Conservation (phyloP, 2,797 vertebrate species). For the Anomalospiza imberbis region DNA sequence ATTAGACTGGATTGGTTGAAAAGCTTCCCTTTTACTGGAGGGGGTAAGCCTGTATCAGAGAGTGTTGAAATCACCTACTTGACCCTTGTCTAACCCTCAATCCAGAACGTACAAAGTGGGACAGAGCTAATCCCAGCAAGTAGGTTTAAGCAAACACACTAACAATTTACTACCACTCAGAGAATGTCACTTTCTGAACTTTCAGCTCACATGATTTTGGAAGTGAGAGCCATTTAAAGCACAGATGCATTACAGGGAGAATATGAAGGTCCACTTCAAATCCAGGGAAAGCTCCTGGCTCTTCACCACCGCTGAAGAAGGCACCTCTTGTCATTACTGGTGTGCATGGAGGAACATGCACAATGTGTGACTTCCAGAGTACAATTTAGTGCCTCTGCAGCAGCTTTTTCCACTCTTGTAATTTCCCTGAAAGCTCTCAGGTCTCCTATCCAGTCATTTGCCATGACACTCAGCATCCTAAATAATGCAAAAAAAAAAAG, state of each 20-base stretch:
- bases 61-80: slow-evolving; percentile 76
- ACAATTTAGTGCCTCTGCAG: background rate
- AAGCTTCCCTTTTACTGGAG: slow-evolving; percentile 44
- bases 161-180: slow-evolving; percentile 6
- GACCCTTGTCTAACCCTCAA: slow-evolving; percentile 74
- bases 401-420: background rate
- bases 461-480: background rate
- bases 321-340: background rate
- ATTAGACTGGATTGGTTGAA: slow-evolving; percentile 39
- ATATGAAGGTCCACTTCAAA: background rate
- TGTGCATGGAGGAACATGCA: background rate
- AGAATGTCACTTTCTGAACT: slow-evolving; percentile 11
- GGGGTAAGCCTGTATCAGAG: slow-evolving; percentile 66
- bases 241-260: background rate
- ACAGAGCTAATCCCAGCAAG: slow-evolving; percentile 73
- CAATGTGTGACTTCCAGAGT: background rate
- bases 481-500: background rate
- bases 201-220: background rate
- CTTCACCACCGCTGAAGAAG: background rate
- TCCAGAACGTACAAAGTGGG: slow-evolving; percentile 61
- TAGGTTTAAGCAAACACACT: slow-evolving; percentile 73
- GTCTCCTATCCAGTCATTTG: background rate
- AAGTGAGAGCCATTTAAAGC: background rate
- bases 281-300: background rate
- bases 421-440: background rate